phyloP scores from a whole-genome alignment of 2,888 invertebrate genomes.

The Trachelus troglodyta region DNA sequence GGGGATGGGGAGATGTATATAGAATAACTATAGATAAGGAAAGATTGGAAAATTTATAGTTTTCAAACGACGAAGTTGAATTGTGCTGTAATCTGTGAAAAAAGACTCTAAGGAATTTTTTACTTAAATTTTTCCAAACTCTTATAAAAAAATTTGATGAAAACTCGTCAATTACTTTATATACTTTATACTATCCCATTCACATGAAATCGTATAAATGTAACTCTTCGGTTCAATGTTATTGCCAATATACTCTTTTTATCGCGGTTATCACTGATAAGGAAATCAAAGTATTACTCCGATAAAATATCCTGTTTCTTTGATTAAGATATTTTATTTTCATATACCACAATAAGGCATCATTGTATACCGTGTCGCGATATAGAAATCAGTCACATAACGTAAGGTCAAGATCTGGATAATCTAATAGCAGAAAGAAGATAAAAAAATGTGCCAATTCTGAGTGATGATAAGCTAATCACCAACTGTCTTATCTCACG shows the following conservation, averaged over 20 bases:
- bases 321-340: neutral
- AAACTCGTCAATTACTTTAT: neutral
- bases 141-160: neutral
- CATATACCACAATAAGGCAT: neutral
- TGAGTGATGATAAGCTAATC: neutral
- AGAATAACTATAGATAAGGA: neutral
- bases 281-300: neutral
- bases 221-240: neutral
- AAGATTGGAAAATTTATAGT: no score
- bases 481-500: neutral
- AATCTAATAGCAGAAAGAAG: neutral
- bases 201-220: no score
- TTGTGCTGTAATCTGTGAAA: no score
- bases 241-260: neutral
- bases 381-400: neutral
- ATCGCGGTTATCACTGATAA: neutral
- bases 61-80: no score
- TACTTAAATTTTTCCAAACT: neutral
- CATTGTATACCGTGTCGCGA: neutral
- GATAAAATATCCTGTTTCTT: neutral
- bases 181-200: no score
- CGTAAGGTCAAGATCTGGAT: neutral
- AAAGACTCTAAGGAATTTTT: neutral
- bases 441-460: neutral
- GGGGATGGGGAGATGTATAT: no score